Evolutionary conservation across 1,140 invertebrate species (phyloP), one percentile per base, ranked within the genome.

Genomic region (Bombus affinis): DNA sequence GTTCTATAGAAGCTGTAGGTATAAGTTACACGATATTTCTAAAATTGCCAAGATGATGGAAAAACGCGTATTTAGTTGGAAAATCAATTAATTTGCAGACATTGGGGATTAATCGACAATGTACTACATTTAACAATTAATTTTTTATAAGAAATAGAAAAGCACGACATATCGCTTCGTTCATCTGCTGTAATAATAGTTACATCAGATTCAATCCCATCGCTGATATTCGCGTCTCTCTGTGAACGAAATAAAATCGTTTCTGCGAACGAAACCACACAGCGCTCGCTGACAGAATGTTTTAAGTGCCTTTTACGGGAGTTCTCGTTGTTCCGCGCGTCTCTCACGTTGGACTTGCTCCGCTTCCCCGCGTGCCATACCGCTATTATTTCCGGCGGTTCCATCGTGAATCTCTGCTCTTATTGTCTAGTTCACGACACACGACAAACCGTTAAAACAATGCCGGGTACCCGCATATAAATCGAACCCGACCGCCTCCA

Each of bases 381-480:
- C 66, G 68, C 77, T 84, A 87, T 90, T 90, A 87, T 90, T 90
- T 90, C 88, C 76, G 66, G 72, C 75, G 70, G 78, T 68, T 68
- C 57, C 74, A 37, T 47, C 65, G 65, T 77, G 81, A 82, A 80
- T 86, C 75, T 75, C 74, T 22, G 75, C 66, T 79, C 65, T 89
- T 86, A 89, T 89, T 81, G 83, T 78, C 73, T 57, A 44, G 4
- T 66, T 32, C 66, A n/a, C 81, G 83, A 88, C 83, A 87, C 78
- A 78, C 88, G 79, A 88, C 87, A 73, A 75, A 77, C 79, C 79
- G 83, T 71, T 79, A 57, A 79, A 82, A 89, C 87, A 89, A 89
- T 88, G 81, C 83, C 44, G 57, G 62, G n/a, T 66, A n/a, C 35
- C 42, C 71, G 81, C 25, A 44, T 66, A 39, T 62, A 53, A 83